Evolutionary conservation across 2,113 vertebrate species (phyloP).

Genomic region (Tachysurus vachellii): DNA sequence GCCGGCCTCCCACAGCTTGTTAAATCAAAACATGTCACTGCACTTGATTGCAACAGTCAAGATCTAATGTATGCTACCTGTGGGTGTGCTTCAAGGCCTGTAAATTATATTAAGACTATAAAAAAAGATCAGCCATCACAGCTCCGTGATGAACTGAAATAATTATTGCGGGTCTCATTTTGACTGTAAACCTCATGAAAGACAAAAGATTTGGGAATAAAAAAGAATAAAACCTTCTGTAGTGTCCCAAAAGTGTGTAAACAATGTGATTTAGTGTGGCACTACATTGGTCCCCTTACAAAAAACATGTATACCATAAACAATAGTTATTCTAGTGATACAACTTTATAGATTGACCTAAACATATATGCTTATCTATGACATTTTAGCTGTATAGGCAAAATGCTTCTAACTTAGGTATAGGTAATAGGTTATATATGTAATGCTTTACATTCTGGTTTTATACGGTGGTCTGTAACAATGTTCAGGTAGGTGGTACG

Average conservation of each 20-base stretch:
- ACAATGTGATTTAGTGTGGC: slow-evolving; percentile 30
- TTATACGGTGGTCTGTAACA: too few relatives aligned
- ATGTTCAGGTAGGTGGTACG: too few relatives aligned
- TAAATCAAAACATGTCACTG: slow-evolving; percentile 62
- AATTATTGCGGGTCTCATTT: slow-evolving; percentile 52
- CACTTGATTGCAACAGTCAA: slow-evolving; percentile 59
- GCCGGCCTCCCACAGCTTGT: slow-evolving; percentile 55
- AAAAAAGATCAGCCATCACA: slow-evolving; percentile 53
- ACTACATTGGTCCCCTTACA: background rate
- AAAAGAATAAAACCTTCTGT: slow-evolving; percentile 24
- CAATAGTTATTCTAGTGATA: slow-evolving; percentile 38
- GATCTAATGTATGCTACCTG: slow-evolving; percentile 60
- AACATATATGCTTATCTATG: background rate
- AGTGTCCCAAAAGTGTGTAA: slow-evolving; percentile 16
- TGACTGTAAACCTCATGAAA: slow-evolving; percentile 51
- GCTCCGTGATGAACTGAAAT: slow-evolving; percentile 54
- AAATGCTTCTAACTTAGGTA: background rate
- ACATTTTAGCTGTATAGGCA: background rate
- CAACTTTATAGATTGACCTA: background rate
- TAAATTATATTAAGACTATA: slow-evolving; percentile 61
- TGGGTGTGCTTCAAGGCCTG: slow-evolving; percentile 57
- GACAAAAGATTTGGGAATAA: slow-evolving; percentile 29
- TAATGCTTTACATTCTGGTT: background rate
- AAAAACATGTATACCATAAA: slow-evolving; percentile 34
- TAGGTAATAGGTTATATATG: too few relatives aligned